These are phyloP conservation scores for Todiramphus saurophagus DNA, from an alignment of 2,113 vertebrate species.

Conservation along the genomic window DNA sequence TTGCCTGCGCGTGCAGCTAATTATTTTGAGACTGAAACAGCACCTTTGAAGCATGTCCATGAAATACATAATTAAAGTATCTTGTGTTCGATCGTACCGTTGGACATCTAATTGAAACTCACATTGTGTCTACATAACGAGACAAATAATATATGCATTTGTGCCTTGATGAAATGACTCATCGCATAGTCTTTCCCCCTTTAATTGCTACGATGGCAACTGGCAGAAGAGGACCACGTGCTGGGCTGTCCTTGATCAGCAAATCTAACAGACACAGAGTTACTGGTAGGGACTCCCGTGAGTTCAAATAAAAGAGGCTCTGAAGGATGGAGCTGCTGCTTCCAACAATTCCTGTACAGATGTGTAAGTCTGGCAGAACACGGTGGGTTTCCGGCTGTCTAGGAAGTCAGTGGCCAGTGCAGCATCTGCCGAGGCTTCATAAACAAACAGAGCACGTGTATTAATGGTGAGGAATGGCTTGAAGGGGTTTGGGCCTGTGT, in stretches of 20 bases:
- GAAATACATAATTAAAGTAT: conserved; percentile 63
- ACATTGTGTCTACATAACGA: conserved; percentile 49
- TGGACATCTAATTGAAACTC: conserved; percentile 63
- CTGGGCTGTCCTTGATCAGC: conserved; percentile 54
- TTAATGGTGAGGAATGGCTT: not conserved
- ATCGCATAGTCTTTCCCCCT: not conserved
- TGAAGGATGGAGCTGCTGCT: not conserved
- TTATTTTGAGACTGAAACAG: conserved; percentile 48
- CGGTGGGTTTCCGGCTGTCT: not conserved
- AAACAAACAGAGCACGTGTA: not conserved
- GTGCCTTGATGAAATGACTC: not conserved
- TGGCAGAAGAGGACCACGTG: not conserved
- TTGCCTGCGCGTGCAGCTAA: conserved; percentile 18
- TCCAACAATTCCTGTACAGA: not conserved
- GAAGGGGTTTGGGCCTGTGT: not conserved
- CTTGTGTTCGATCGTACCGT: not conserved
- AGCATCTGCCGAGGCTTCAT: not conserved
- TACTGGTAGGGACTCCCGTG: not conserved
- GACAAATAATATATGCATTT: conserved; percentile 47
- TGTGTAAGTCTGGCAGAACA: not conserved
- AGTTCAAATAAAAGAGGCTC: conserved; percentile 20
- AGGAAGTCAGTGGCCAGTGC: not conserved
- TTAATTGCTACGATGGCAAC: conserved; percentile 32
- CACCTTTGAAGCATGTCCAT: conserved; percentile 55
- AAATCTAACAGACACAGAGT: not conserved